These are phyloP conservation scores for Papilio machaon DNA, from an alignment of 1,140 invertebrate genomes.

Conservation along the genomic window DNA sequence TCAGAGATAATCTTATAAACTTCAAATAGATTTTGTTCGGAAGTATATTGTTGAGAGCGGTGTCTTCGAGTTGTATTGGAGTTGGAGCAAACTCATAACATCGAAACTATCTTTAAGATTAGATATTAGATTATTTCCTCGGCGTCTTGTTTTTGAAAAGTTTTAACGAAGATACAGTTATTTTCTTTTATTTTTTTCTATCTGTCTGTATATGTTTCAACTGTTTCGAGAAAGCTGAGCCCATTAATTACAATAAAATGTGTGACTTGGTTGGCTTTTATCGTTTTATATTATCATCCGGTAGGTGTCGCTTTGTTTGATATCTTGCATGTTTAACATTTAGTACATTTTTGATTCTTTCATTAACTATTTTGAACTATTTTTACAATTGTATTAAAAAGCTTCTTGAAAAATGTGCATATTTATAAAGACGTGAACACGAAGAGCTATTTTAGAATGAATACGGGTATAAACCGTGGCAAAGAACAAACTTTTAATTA, in stretches of 20 bases:
- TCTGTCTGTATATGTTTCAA: not conserved
- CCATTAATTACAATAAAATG: no score
- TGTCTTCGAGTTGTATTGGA: not conserved
- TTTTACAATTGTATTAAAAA: no score
- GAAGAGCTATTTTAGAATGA: not conserved
- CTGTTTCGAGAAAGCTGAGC: no score
- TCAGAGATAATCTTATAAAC: constrained; percentile 13
- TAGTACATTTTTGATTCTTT: no score
- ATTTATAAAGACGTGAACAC: no score
- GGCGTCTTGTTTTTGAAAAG: not conserved
- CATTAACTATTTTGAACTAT: no score
- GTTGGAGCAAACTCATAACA: not conserved
- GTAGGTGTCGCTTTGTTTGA: no score
- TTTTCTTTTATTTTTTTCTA: not conserved
- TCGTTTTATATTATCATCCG: no score
- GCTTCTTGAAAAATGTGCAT: no score
- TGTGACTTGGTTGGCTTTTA: no score
- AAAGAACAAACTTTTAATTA: constrained; percentile 5
- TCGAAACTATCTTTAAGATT: constrained; percentile 7
- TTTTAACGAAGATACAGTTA: not conserved
- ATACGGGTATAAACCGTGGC: not conserved
- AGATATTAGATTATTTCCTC: not conserved
- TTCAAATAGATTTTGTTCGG: constrained; percentile 14
- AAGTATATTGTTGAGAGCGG: constrained; percentile 6
- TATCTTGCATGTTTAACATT: no score